Evolutionary conservation across 30 jellyfish, hydroid and myxozoan species (phyloP).

Genomic region (Rhopilema esculentum): DNA sequence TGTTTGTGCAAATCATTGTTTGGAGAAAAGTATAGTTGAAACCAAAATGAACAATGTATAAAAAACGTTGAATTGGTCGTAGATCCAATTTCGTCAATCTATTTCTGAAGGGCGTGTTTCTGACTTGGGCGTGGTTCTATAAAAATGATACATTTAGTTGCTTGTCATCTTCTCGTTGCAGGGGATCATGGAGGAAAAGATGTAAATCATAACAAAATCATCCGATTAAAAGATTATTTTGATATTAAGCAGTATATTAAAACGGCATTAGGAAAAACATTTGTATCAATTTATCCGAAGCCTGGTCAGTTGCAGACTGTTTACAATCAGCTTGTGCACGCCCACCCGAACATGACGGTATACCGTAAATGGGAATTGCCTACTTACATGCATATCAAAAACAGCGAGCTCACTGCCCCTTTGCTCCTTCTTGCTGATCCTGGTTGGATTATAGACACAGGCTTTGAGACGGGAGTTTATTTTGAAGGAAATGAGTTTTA

Average conservation of each 20-base stretch:
- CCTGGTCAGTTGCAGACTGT: constrained; percentile 24
- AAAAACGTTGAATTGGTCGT: too few species aligned
- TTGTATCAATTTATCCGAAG: constrained; percentile 76
- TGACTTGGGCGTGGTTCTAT: too few species aligned
- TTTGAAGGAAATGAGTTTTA: constrained; percentile 55
- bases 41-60: too few species aligned
- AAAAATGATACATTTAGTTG: too few species aligned
- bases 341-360: constrained; percentile 79
- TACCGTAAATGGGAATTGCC: constrained; percentile 83
- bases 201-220: constrained; percentile 50
- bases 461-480: constrained; percentile 19
- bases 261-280: constrained; percentile 78
- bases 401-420: constrained; percentile 76
- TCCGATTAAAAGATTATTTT: constrained; percentile 70
- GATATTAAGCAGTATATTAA: constrained; percentile 36
- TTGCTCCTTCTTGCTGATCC: constrained; percentile 79
- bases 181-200: constrained; percentile 94
- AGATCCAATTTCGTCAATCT: too few species aligned
- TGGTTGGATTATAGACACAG: constrained; percentile 83
- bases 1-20: too few species aligned
- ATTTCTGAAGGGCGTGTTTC: too few species aligned
- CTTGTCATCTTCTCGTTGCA: too few species aligned
- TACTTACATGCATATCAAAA: constrained; percentile 63
- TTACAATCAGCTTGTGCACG: constrained; percentile 63
- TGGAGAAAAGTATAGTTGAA: too few species aligned